Base-by-base conservation (phyloP, 2,113 vertebrate genomes). In the Lycocorax pyrrhopterus region DNA sequence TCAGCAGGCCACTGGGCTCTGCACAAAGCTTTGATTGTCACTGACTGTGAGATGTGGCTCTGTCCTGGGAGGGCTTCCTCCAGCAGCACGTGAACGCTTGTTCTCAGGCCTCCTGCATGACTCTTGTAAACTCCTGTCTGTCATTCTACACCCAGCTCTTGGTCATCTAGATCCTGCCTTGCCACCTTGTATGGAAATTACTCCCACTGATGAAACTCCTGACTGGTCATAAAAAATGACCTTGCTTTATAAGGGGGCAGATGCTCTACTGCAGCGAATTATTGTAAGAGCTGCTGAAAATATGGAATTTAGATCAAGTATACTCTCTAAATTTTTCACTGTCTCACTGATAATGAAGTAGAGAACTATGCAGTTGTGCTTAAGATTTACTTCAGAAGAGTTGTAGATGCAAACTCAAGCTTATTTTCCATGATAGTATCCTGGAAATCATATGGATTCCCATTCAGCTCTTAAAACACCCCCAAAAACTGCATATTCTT, bases 31-130 rank as follows among this genome's bases (percentile, higher is more conserved):
- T 37, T 26, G 39, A 3, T 1, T 12, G 32, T 30, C 1, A 0
- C 6, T 32, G 53, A 1, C 63, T 16, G 16, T 0, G 0, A 33
- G 39, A 11, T 19, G 18, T 27, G 53, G 19, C 41, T 56, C 23
- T 76, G 58, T 21, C 23, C 44, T 49, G 43, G 15, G 64, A 52
- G 16, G 41, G 21, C 55, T 83, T 72, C 46, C 47, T 56, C 33
- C 46, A 35, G 26, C 16, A 75, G 20, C 32, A 56, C 0, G 0
- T 30, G 44, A 37, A 16, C 0, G 0, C 21, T 29, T 75, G 23
- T 43, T 37, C 21, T 39, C 11, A 4, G 52, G 58, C 17, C 12
- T 68, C 33, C 39, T 72, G 13, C 35, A 30, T 27, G 39, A 3
- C 46, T 62, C 47, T 13, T 23, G 13, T 58, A 4, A 79, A 26